Evolutionary conservation across 2,797 vertebrate species (phyloP).

Genomic region (Siniperca scherzeri): DNA sequence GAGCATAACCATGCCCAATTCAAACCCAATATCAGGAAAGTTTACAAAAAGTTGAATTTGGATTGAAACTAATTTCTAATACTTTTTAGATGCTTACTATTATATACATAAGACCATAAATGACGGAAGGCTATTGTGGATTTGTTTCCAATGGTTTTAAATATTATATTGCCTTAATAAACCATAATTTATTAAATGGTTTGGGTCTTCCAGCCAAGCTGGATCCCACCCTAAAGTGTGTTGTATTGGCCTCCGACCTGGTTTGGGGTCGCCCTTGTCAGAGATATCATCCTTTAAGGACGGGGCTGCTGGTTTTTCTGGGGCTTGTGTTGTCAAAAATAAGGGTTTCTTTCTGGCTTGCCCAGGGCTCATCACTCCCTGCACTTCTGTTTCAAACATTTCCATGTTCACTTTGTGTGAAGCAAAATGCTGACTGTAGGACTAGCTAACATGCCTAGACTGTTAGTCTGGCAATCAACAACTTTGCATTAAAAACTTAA

Average conservation of each 20-base stretch:
- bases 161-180: neutral
- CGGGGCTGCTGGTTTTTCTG: conserved; percentile 9
- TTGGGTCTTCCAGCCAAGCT: neutral
- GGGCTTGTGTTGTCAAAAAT: neutral
- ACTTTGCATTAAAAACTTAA: conserved; percentile 14
- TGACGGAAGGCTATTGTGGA: too few species aligned
- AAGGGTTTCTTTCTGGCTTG: neutral
- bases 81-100: too few species aligned
- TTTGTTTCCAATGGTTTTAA: too few species aligned
- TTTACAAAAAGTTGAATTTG: too few species aligned
- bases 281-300: conserved; percentile 9
- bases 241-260: too few species aligned
- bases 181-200: neutral
- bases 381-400: conserved; percentile 19
- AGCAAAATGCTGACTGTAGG: conserved; percentile 21
- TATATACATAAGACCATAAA: too few species aligned
- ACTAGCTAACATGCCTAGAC: conserved; percentile 14
- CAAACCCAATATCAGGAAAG: too few species aligned
- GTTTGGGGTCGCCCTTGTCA: conserved; percentile 22
- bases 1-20: too few species aligned
- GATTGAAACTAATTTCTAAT: too few species aligned
- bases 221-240: neutral
- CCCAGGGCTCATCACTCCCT: conserved; percentile 16
- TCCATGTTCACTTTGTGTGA: conserved; percentile 20
- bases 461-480: neutral